Base-by-base conservation (phyloP, 2,888 invertebrate genomes). In the Ametastegia equiseti region DNA sequence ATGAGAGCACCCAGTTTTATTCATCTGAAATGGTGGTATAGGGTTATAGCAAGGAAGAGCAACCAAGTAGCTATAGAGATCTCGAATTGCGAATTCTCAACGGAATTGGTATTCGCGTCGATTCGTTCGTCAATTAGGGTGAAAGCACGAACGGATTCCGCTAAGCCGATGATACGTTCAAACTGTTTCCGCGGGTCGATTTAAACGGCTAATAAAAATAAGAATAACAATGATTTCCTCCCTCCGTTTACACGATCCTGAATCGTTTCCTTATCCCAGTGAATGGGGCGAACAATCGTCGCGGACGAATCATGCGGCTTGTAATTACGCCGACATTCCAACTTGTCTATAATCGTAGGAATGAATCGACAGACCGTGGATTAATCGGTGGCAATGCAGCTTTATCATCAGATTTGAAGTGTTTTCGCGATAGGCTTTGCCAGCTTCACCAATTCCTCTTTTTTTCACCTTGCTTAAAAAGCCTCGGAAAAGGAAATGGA, bases 51-150 rank as follows among this genome's bases (percentile, higher is more conserved):
- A 42, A 30, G 57, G 13, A 60, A 30, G 78, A 78, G 19, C 23
- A 60, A 30, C 57, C 67, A 23, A 19, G 47, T 54, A 54, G 77
- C 77, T 60, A n/a, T n/a, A 77, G 45, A 63, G 81, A 81, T 81
- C 77, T 47, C 75, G 47, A 75, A 30, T n/a, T n/a, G 65, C 63
- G 57, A 78, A 78, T 60, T 36, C 78, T 54, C 36, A 60, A 42
- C 63, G 75, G 75, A 36, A 75, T 50, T 75, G 11, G 57, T 30
- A 80, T 73, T 71, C 69, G 27, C 30, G 42, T 47, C 54, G 81
- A 81, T 77, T 77, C 71, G 60, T 81, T 63, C 81, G 63, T 73
- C 81, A 81, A 81, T 81, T 81, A 81, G 75, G 77, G 71, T 81
- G 75, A 81, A 81, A 81, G 81, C 81, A 75, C 73, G 60, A 78